Evolutionary conservation across 1,140 invertebrate species (phyloP).

Genomic region (Asbolus verrucosus): DNA sequence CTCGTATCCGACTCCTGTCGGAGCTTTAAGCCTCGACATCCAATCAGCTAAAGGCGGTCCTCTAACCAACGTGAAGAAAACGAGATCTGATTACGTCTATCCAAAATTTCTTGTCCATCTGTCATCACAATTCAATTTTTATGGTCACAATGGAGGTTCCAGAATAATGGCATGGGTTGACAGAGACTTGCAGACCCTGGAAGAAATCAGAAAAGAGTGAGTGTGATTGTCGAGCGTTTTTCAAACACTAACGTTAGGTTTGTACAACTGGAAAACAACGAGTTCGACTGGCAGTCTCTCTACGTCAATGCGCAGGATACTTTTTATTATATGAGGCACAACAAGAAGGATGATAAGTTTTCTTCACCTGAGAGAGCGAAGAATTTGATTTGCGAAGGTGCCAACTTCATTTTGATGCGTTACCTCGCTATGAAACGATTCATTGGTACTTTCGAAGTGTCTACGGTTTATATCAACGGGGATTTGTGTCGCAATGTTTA

Average conservation of each 20-base stretch:
- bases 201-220: conserved; percentile 71
- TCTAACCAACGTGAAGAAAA: conserved; percentile 20
- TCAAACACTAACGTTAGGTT: too few relatives aligned
- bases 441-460: conserved; percentile 68
- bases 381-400: conserved; percentile 71
- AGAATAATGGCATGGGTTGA: conserved; percentile 69
- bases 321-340: conserved; percentile 18
- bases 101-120: conserved; percentile 65
- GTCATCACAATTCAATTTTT: conserved; percentile 67
- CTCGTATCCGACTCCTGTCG: neutral
- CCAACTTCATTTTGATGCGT: conserved; percentile 71
- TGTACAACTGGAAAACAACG: neutral
- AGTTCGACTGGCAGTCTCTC: neutral
- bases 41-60: conserved; percentile 26
- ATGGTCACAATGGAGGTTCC: conserved; percentile 67
- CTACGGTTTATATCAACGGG: conserved; percentile 71
- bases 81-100: conserved; percentile 3
- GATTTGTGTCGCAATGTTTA: conserved; percentile 70
- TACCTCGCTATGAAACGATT: conserved; percentile 70
- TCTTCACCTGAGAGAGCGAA: conserved; percentile 52
- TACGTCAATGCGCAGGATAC: conserved; percentile 12
- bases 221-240: too few relatives aligned
- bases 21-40: conserved; percentile 7
- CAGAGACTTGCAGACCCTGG: conserved; percentile 69
- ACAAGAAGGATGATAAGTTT: conserved; percentile 7